Percentiles rank a stretch among this genome's conserved stretches.
Evolutionary conservation across 1,140 invertebrate species (phyloP).

Genomic region (Tigriopus japonicus): DNA sequence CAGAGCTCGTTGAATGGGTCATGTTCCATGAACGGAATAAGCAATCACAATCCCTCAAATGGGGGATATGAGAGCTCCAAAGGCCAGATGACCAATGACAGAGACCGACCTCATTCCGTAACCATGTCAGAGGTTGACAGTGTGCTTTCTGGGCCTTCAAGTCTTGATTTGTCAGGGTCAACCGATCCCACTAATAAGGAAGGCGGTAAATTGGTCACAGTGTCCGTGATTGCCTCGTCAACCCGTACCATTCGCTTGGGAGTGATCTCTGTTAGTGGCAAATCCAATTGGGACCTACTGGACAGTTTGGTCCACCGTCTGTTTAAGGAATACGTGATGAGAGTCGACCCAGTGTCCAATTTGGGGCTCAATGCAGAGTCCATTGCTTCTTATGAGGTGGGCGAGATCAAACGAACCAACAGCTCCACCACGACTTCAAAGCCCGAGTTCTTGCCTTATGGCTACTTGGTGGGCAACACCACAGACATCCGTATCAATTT

Average conservation of each 20-base stretch:
- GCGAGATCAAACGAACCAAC: constrained; percentile 48
- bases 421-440: constrained; percentile 27
- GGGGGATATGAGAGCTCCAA: no score
- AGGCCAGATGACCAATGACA: constrained; percentile 20
- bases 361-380: constrained; percentile 73
- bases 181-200: constrained; percentile 13
- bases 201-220: constrained; percentile 9
- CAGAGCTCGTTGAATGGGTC: constrained; percentile 39
- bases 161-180: constrained; percentile 17
- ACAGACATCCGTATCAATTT: constrained; percentile 43
- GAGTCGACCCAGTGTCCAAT: constrained; percentile 76
- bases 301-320: constrained; percentile 72
- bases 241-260: constrained; percentile 47
- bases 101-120: constrained; percentile 63
- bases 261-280: constrained; percentile 65
- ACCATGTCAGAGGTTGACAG: constrained; percentile 49
- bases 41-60: no score
- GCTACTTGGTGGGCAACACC: constrained; percentile 78
- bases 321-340: constrained; percentile 83
- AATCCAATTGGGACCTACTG: constrained; percentile 83
- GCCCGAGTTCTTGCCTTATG: constrained; percentile 75
- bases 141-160: constrained; percentile 13
- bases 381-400: constrained; percentile 76
- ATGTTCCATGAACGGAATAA: constrained; percentile 6
- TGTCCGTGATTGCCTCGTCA: not conserved